Base-by-base conservation (phyloP, 2,113 vertebrate genomes). In the Tonatia bakeri region DNA sequence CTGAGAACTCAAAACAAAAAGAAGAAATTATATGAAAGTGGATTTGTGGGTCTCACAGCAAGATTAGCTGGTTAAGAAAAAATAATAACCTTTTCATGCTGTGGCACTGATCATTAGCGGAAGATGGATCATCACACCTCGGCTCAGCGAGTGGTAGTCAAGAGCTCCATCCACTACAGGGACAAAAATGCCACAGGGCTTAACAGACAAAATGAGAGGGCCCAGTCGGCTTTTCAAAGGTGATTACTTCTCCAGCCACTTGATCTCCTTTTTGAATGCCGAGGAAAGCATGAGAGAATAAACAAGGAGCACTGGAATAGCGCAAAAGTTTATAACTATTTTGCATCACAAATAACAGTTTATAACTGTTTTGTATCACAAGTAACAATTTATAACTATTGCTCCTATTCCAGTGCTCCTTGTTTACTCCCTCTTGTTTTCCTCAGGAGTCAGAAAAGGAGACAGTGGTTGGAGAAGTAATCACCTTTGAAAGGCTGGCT, bases 31-130 rank as follows among this genome's bases (percentile, higher is more conserved):
- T 8, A 43, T 5, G 2, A 70, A 83, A 95, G 87, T 77, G 28
- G 83, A 84, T 90, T 76, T 94, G 61, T 86, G 59, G 28, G 69
- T 89, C 82, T 96, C 73, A 64, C 0, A 11, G n/a, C 54, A 94
- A 96, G 88, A 92, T 87, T 40, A 87, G 56, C 40, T 91, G 20
- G 67, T 89, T 93, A 94, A 89, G 76, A 16, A 38, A 69, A 92
- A 67, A 56, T 61, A 28, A 90, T 36, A n/a, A 47, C 47, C 83
- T 91, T 79, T 81, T 91, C 94, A 90, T 45, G 79, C 86, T 87
- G 83, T 65, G 89, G 12, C 75, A 76, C 11, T 90, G 88, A 95
- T 89, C 11, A 2, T 91, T 81, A 79, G 80, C 38, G 81, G 52
- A 97, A 33, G 86, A 82, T 0, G 14, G 45, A 59, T 87, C 47